A percentile compares a stretch with the other conserved stretches of the same genome.
phyloP scores from a whole-genome alignment of 2,113 vertebrate species.

The Callipepla californica region DNA sequence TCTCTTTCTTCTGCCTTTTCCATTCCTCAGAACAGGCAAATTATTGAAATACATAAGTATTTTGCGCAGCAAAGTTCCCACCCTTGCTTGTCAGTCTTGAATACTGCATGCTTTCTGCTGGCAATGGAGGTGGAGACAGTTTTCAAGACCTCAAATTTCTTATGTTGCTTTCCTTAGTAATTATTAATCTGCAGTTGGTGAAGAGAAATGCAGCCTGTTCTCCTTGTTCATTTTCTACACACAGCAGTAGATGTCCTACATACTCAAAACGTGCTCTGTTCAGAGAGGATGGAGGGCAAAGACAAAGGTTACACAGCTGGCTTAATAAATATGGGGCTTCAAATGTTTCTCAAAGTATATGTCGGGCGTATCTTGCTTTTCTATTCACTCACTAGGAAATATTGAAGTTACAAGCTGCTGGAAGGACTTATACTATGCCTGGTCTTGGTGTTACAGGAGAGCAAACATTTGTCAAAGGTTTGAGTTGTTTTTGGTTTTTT shows the following conservation, averaged over 20 bases:
- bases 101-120: constrained; percentile 18
- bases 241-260: neutral
- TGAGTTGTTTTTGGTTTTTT: neutral
- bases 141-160: constrained; percentile 55
- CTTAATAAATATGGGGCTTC: constrained; percentile 15
- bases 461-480: neutral
- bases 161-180: constrained; percentile 34
- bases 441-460: neutral
- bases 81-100: constrained; percentile 54
- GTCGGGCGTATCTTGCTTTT: neutral
- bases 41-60: constrained; percentile 51
- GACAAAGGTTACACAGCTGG: neutral
- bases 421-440: neutral
- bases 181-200: constrained; percentile 2
- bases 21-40: neutral
- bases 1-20: constrained; percentile 37
- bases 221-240: constrained; percentile 36
- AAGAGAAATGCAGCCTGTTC: constrained; percentile 13
- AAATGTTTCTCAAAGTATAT: neutral
- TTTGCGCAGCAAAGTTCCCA: constrained; percentile 43
- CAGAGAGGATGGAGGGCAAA: neutral
- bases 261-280: neutral
- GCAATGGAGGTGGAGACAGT: constrained; percentile 20
- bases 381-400: neutral
- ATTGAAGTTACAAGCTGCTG: neutral